Evolutionary conservation across 2,888 invertebrate genomes (phyloP), one percentile per base, ranked within the genome.

Genomic region (Agrotis exclamationis): DNA sequence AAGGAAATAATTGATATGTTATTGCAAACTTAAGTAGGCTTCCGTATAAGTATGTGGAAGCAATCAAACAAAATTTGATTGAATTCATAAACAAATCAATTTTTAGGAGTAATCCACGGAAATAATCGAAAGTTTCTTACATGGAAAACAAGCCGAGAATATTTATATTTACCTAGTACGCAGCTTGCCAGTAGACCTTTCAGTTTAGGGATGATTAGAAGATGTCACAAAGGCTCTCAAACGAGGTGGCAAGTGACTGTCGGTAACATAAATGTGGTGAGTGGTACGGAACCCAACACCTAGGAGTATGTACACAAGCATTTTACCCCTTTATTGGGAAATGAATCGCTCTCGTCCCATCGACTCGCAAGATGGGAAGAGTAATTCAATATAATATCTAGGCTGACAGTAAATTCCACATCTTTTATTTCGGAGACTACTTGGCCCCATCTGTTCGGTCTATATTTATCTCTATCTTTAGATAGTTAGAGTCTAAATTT

Each of bases 361-460:
- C 79, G 78, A 83, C 76, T 85, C 75, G 73, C 71, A 69, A 82
- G 81, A 82, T 85, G 79, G 77, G 82, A 81, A 71, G 56, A 71
- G 84, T 89, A 86, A 89, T 88, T 85, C 77, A 87, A 86, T 88
- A 84, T 85, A 85, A 84, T 85, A 85, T n/a, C n/a, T 85, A 87
- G 80, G 76, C 57, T 74, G 68, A 62, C 74, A 78, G 45, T 74
- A 63, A 77, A 78, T 83, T 63, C 63, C 62, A 78, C 80, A 79
- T 64, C 64, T 82, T 83, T 87, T 79, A 82, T 83, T 76, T 79
- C 45, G 60, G 53, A 39, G 57, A 24, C 62, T 63, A 47, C n/a
- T 70, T 20, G 56, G 59, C 62, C 50, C 50, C 62, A 82, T 70
- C 69, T 84, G 69, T 28, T 64, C 44, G 51, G 6, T 22, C 57